Evolutionary conservation across 2,113 vertebrate species (phyloP), one percentile per base, ranked within the genome.

Genomic region (Chascanopsetta lugubris): DNA sequence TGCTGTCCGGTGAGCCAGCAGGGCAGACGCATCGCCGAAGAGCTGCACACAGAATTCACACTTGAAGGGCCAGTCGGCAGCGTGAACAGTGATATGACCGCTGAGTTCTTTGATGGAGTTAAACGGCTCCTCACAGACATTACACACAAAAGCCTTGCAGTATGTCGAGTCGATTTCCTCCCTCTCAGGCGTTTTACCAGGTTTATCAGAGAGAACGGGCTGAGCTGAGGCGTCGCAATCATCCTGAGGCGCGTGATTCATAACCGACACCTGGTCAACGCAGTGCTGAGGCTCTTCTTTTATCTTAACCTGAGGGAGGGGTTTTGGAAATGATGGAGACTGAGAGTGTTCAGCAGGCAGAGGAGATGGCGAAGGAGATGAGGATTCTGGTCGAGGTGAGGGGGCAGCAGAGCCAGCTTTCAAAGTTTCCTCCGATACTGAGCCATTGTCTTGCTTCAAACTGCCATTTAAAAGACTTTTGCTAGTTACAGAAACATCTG

Each of bases 31-130:
- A 2, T 93, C 93, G 53, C 91, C 90, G 69, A 99, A 99, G 47
- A 99, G 92, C 91, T 98, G 97, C 75, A 99, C 94, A 15, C 97
- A 99, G 87, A 99, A 99, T 91, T 99, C 97, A 85, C 97, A 99
- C 89, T 98, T 99, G 80, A 95, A 97, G 82, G 97, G 97, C 96
- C 97, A 97, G 34, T 97, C 95, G 3, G 91, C 85, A 1, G 95
- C 94, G 20, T 99, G 97, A 58, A 92, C 71, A 8, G 89, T 71
- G 57, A 97, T 93, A 83, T 99, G 97, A 53, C 94, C 94, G 3
- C 93, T 94, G 59, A 99, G 95, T 76, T 97, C 95, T 86, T 98
- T 98, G 87, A 99, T 99, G 65, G 97, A 96, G 67, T 90, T 86
- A 45, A 97, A 99, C 29, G 96, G 95, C 61, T 92, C 92, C 77